phyloP scores from a whole-genome alignment of 2,797 vertebrate species.

The Poecilia wingei region DNA sequence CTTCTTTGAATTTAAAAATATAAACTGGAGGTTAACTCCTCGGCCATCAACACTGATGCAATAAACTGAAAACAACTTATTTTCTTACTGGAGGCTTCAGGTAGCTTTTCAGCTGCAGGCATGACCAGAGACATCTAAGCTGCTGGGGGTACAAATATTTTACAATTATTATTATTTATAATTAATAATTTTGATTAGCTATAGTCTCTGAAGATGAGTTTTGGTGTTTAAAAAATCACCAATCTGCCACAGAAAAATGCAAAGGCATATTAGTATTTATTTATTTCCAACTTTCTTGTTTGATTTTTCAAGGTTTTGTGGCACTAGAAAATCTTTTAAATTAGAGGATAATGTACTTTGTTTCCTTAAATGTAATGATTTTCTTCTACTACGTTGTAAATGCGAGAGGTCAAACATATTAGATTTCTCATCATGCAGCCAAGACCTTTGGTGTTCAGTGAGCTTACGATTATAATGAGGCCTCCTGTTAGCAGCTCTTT shows the following conservation, averaged over 20 bases:
- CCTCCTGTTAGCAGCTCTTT: slow-evolving; percentile 5
- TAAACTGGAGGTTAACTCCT: too few species aligned
- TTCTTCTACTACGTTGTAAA: slow-evolving; percentile 20
- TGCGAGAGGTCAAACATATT: slow-evolving; percentile 26
- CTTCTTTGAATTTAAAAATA: too few species aligned
- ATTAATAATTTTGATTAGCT: neutral
- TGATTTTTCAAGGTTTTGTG: neutral
- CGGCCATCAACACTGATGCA: too few species aligned
- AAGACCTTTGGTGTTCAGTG: slow-evolving; percentile 40
- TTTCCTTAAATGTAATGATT: slow-evolving; percentile 34
- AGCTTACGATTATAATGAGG: slow-evolving; percentile 13
- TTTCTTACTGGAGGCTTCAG: neutral
- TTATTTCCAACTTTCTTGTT: neutral
- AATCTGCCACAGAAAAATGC: neutral
- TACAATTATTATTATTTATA: neutral
- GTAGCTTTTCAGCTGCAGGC: too few species aligned
- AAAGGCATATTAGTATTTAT: neutral
- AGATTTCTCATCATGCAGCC: slow-evolving; percentile 40
- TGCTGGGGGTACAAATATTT: neutral
- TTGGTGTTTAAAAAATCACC: neutral
- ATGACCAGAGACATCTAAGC: neutral
- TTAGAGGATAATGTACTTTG: slow-evolving; percentile 14
- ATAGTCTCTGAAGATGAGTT: neutral
- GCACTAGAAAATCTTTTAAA: neutral
- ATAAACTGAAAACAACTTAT: too few species aligned